These are phyloP conservation scores for Thymelicus acteon DNA, from an alignment of 2,888 invertebrate species.

Conservation along the genomic window DNA sequence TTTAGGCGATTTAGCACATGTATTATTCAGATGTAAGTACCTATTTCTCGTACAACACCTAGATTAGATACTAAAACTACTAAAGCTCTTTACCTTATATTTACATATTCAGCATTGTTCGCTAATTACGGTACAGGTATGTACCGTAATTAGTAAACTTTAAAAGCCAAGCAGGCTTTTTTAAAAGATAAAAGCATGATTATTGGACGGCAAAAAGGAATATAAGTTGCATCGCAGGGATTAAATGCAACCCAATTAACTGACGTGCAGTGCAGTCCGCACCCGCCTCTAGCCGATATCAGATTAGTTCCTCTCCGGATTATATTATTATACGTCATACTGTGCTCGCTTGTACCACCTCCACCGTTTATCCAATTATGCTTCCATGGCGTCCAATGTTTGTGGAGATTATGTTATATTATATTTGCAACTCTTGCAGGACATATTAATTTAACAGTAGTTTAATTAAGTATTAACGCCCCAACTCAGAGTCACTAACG, in stretches of 20 bases:
- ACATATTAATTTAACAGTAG: background rate
- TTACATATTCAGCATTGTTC: background rate
- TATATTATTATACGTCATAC: conserved; percentile 74
- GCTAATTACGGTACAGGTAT: background rate
- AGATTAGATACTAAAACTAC: too few species aligned
- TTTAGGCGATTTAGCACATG: too few species aligned
- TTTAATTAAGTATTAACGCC: too few species aligned
- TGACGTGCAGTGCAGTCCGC: conserved; percentile 66
- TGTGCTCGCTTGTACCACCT: conserved; percentile 49
- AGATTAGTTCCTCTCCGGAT: conserved; percentile 77
- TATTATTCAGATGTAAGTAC: too few species aligned
- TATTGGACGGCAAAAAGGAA: conserved; percentile 68
- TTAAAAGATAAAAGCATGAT: conserved; percentile 41
- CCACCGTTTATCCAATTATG: conserved; percentile 66
- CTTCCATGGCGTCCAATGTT: conserved; percentile 65
- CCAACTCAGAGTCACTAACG: too few species aligned
- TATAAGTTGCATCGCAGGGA: conserved; percentile 77
- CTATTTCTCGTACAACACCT: too few species aligned
- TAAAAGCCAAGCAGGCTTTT: background rate
- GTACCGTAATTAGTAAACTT: background rate
- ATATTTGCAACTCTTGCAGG: background rate
- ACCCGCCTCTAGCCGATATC: conserved; percentile 75
- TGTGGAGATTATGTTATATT: conserved; percentile 58
- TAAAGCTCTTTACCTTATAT: too few species aligned
- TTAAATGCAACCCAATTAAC: conserved; percentile 81